Evolutionary conservation across 1,140 invertebrate genomes (phyloP).

Genomic region (Zophobas atratus): DNA sequence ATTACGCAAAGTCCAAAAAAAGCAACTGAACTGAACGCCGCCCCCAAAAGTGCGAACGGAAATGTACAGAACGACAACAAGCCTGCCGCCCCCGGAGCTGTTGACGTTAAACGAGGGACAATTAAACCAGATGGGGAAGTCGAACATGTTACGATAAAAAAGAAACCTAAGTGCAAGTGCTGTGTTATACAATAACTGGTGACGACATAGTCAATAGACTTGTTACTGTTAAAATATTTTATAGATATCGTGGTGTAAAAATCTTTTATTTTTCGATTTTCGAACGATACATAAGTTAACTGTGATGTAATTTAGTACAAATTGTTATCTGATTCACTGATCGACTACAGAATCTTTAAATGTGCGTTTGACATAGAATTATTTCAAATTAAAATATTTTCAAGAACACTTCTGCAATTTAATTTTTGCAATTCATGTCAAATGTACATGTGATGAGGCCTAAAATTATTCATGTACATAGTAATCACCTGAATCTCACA

Average conservation of each 20-base stretch:
- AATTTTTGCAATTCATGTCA: not conserved
- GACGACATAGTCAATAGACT: constrained; percentile 54
- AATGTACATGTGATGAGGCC: not conserved
- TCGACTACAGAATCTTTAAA: not conserved
- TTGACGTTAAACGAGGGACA: constrained; percentile 83
- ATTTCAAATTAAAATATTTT: not conserved
- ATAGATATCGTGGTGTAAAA: constrained; percentile 47
- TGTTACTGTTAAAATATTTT: constrained; percentile 59
- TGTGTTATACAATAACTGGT: constrained; percentile 86
- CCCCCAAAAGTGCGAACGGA: constrained; percentile 61
- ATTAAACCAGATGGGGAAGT: constrained; percentile 81
- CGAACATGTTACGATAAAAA: constrained; percentile 89
- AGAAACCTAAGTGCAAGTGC: constrained; percentile 92
- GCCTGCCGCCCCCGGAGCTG: constrained; percentile 70
- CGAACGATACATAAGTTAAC: constrained; percentile 27
- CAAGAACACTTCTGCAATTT: too few species aligned
- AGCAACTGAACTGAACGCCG: constrained; percentile 53
- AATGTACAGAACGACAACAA: constrained; percentile 59
- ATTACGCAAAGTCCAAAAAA: constrained; percentile 62
- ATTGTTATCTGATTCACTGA: not conserved
- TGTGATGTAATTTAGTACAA: constrained; percentile 37
- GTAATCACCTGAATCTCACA: not conserved
- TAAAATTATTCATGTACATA: constrained; percentile 2
- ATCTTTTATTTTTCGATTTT: constrained; percentile 11
- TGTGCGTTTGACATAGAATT: not conserved